Base-by-base conservation (phyloP, 2,113 vertebrate species). In the Chrysochloris asiatica region DNA sequence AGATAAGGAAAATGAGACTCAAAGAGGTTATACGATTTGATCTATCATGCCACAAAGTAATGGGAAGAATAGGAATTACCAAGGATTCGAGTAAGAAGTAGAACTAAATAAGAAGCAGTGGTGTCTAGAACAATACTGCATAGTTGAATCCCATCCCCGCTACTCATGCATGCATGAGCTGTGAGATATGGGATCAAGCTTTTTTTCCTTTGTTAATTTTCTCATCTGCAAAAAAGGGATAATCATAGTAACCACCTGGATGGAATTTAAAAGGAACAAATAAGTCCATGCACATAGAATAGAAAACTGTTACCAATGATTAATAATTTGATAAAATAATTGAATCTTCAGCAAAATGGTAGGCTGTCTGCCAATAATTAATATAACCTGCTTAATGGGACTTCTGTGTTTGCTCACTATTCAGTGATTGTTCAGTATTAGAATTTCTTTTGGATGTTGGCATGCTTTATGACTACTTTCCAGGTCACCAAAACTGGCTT, bases 271-370 rank as follows among this genome's bases (percentile, higher is more conserved):
- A n/a, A n/a, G n/a, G n/a, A n/a, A n/a, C n/a, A n/a, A n/a, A n/a
- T n/a, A n/a, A n/a, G n/a, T n/a, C n/a, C n/a, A n/a, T n/a, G n/a
- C n/a, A n/a, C n/a, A n/a, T n/a, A n/a, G n/a, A n/a, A n/a, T n/a
- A n/a, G n/a, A n/a, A n/a, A n/a, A n/a, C n/a, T n/a, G n/a, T n/a
- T n/a, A n/a, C n/a, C n/a, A n/a, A n/a, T 63, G 26, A 33, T 78
- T 73, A 91, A 83, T 86, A 73, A 67, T 86, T 86, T 22, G 26
- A 61, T 45, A 54, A 73, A 81, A 72, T 2, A 79, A 67, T 65
- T 71, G 63, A 54, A 78, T 83, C 36, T 72, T 47, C 41, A 81
- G 54, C 73, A 89, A 93, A 54, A 79, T 52, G 48, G 43, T 86
- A 71, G 50, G 28, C 73, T 81, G 73, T 19, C 14, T 26, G n/a